phyloP scores from a whole-genome alignment of 2,797 vertebrate genomes.

The Rhynchotus rufescens region DNA sequence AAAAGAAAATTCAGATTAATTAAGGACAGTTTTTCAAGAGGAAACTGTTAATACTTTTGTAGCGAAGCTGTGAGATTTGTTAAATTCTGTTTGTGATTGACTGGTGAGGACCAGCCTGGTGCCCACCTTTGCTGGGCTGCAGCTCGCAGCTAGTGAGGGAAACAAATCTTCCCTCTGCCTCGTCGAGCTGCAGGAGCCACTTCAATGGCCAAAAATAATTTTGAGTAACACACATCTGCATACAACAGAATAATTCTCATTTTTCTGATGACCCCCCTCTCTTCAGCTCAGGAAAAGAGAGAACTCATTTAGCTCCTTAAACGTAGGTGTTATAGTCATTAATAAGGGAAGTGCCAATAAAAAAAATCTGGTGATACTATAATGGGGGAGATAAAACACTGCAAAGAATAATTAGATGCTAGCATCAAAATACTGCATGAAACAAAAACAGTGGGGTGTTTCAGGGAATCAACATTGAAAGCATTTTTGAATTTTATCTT shows the following conservation, averaged over 20 bases:
- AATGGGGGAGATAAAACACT: constrained; percentile 77
- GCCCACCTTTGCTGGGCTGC: neutral
- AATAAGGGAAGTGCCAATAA: constrained; percentile 77
- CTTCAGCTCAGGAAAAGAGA: constrained; percentile 60
- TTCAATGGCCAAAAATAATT: constrained; percentile 46
- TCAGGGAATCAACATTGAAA: constrained; percentile 70
- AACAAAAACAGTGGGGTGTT: constrained; percentile 76
- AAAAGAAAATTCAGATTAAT: neutral
- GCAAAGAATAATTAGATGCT: constrained; percentile 76
- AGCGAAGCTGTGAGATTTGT: neutral
- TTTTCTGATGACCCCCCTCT: constrained; percentile 53
- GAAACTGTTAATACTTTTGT: neutral
- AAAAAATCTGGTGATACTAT: constrained; percentile 77
- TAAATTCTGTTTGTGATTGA: neutral
- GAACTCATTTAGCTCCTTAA: constrained; percentile 76
- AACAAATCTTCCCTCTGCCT: neutral
- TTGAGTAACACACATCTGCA: constrained; percentile 18
- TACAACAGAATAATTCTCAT: constrained; percentile 52
- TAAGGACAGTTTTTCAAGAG: neutral
- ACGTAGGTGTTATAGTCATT: constrained; percentile 76
- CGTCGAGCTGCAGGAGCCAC: constrained; percentile 16
- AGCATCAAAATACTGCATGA: constrained; percentile 76
- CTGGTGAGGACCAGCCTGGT: neutral
- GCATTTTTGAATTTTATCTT: constrained; percentile 70
- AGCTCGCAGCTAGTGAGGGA: neutral